A percentile compares a stretch with the other conserved stretches of the same genome.
Conservation (phyloP, 2,797 vertebrate genomes). For the Avahi laniger region DNA sequence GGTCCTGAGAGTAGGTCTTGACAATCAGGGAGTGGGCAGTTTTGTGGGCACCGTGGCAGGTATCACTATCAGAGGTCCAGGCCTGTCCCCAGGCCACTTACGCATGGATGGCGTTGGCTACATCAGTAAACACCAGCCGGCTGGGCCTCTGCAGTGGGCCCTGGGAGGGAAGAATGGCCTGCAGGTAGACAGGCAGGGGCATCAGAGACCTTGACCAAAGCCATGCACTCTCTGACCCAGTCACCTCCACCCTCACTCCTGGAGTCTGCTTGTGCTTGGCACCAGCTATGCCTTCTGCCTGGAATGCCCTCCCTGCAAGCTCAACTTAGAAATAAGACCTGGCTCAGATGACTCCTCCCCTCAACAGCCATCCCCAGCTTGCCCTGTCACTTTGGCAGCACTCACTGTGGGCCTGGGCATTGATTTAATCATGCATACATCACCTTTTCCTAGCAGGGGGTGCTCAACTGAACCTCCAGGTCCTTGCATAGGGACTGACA, state of each 20-base stretch:
- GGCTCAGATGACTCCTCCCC: background rate
- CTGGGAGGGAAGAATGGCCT: constrained; percentile 93
- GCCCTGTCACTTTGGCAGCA: background rate
- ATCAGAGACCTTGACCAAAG: constrained; percentile 23
- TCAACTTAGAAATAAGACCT: background rate
- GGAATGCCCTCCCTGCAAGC: background rate
- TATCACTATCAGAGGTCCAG: constrained; percentile 29
- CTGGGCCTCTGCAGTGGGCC: constrained; percentile 94
- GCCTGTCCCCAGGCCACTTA: constrained; percentile 80
- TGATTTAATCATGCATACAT: background rate
- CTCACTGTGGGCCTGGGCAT: background rate
- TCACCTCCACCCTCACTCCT: background rate
- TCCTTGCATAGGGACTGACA: background rate
- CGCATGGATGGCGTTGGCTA: constrained; percentile 95
- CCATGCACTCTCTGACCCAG: background rate
- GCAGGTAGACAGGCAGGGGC: constrained; percentile 58
- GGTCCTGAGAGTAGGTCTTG: constrained; percentile 59
- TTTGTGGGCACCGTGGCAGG: background rate
- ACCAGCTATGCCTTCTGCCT: background rate
- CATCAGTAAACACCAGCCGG: constrained; percentile 96
- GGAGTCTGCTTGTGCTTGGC: background rate
- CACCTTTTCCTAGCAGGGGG: background rate
- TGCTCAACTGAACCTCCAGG: background rate
- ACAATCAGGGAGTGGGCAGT: background rate
- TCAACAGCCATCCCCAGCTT: background rate